phyloP scores from a whole-genome alignment of 1,140 invertebrate genomes.

The Aleiodes sp. region DNA sequence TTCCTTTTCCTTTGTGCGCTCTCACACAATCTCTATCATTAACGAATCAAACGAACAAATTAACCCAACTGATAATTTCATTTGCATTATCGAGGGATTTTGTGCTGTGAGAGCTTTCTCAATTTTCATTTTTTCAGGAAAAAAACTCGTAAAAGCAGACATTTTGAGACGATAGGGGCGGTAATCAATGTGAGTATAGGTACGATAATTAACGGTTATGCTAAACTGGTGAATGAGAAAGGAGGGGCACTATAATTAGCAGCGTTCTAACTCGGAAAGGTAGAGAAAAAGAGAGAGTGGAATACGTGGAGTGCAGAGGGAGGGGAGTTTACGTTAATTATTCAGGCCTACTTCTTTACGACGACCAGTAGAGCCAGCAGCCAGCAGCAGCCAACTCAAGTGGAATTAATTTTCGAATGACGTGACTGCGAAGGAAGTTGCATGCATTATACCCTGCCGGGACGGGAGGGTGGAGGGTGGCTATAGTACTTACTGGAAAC shows the following conservation, averaged over 20 bases:
- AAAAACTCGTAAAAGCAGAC: neutral
- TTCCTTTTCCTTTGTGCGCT: neutral
- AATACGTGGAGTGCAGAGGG: neutral
- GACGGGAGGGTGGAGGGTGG: no score
- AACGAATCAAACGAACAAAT: no score
- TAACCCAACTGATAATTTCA: no score
- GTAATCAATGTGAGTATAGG: conserved; percentile 20
- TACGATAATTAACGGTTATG: conserved; percentile 55
- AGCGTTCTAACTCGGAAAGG: no score
- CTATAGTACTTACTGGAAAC: neutral
- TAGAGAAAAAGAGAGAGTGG: neutral
- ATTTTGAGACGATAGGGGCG: neutral
- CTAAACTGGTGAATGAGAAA: conserved; percentile 51
- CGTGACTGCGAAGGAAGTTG: conserved; percentile 54
- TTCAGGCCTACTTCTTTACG: conserved; percentile 56
- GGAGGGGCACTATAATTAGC: conserved; percentile 53
- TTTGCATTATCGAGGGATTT: no score
- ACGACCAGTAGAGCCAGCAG: conserved; percentile 25
- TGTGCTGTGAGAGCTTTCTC: no score
- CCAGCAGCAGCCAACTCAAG: conserved; percentile 34
- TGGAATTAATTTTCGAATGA: conserved; percentile 58
- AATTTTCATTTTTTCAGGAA: no score
- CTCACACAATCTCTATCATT: neutral
- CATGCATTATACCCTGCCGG: conserved; percentile 48
- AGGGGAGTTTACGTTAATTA: conserved; percentile 50